Evolutionary conservation across 2,888 invertebrate genomes (phyloP).

Genomic region (Volucella inanis): DNA sequence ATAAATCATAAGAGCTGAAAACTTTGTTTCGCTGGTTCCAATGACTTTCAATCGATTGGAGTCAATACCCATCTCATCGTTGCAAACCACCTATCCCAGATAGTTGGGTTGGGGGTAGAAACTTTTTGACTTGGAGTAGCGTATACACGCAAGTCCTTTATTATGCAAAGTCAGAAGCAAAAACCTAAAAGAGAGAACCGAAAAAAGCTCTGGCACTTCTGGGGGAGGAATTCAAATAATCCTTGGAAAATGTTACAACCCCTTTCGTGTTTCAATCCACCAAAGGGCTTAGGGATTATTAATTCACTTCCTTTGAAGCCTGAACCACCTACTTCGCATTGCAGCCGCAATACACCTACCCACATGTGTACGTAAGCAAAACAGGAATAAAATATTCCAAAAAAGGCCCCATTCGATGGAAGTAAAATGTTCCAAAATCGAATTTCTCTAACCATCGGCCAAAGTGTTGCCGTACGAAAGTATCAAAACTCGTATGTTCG

Average conservation of each 20-base stretch:
- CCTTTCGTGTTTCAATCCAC: constrained; percentile 65
- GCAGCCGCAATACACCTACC: constrained; percentile 8
- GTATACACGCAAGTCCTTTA: constrained; percentile 64
- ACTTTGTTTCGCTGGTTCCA: constrained; percentile 20
- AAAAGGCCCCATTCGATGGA: background rate
- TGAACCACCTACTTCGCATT: background rate
- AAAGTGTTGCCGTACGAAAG: too few relatives aligned
- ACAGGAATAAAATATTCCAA: background rate
- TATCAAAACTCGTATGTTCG: too few relatives aligned
- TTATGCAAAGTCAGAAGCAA: constrained; percentile 59
- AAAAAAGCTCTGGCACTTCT: constrained; percentile 6
- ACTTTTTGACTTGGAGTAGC: constrained; percentile 52
- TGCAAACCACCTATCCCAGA: background rate
- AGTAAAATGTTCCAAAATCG: too few relatives aligned
- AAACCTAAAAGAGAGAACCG: background rate
- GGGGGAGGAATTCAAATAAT: constrained; percentile 38
- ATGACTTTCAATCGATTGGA: constrained; percentile 64
- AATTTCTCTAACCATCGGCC: too few relatives aligned
- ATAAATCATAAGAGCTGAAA: constrained; percentile 42
- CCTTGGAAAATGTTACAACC: constrained; percentile 59
- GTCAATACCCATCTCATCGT: background rate
- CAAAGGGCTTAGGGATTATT: constrained; percentile 63
- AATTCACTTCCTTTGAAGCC: constrained; percentile 55
- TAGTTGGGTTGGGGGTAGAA: background rate
- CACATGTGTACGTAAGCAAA: constrained; percentile 19